Evolutionary conservation across 2,113 vertebrate species (phyloP), one percentile per base, ranked within the genome.

Genomic region (Sylvilagus bachmani): DNA sequence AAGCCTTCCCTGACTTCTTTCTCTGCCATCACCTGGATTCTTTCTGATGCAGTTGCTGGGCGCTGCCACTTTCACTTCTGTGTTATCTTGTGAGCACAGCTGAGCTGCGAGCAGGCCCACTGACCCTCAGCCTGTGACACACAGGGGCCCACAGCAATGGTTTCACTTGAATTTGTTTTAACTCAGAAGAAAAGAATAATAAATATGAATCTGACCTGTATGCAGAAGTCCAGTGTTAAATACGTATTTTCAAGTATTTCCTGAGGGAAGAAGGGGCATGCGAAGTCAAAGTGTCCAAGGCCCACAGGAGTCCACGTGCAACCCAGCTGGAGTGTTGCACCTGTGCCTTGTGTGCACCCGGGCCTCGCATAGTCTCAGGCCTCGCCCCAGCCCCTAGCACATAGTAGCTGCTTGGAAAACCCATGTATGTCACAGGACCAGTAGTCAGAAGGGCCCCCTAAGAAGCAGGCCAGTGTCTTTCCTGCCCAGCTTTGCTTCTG

Each of bases 331-430:
- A 6, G 12, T 61, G 21, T 27, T 62, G 14, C 49, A 9, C 11
- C 87, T 67, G 22, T 10, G 19, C 36, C 58, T 78, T 0, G 0
- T 44, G 49, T 0, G 6, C 31, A 10, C 31, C 69, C 29, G 1
- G 12, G 19, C 7, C 33, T 1, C 13, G 29, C 3, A 9, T 44
- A 44, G 44, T 44, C 44, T 44, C 29, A 71, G 19, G 25, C 9
- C 19, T 78, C 55, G 27, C 12, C 33, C 77, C 12, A 5, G 62
- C 9, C 25, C 70, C 70, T 71, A n/a, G 31, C 36, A 44, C 89
- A 33, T 6, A 38, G 64, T 79, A 44, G 44, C 44, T 44, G 44
- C 44, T 44, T 44, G 44, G 44, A 44, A 86, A 75, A 73, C 5
- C 29, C 6, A 55, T 6, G 8, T 61, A 13, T 17, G 4, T 38